A percentile compares a stretch with the other conserved stretches of the same genome.
These are phyloP conservation scores for Melierax canorus DNA, from an alignment of 2,113 vertebrate genomes.

Conservation along the genomic window DNA sequence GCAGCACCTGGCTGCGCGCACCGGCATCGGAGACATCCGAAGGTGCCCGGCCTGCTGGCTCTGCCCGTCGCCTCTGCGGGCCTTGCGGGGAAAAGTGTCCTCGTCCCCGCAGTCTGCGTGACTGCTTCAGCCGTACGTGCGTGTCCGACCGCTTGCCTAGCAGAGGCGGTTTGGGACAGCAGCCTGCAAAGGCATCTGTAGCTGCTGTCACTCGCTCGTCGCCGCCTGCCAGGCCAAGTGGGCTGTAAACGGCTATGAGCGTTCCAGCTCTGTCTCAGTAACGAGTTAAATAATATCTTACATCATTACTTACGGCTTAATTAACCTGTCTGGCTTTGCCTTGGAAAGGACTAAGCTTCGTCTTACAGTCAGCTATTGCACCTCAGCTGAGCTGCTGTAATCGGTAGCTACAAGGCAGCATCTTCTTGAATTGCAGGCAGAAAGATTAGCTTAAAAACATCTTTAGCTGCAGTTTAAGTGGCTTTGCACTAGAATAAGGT, in stretches of 20 bases:
- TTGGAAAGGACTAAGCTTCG: not conserved
- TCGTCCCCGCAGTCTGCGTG: accelerated
- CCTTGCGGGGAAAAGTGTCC: too few relatives aligned
- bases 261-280: not conserved
- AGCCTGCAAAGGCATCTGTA: accelerated
- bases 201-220: not conserved
- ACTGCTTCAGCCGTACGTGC: accelerated
- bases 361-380: not conserved
- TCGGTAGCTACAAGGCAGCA: not conserved
- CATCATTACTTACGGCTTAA: not conserved
- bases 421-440: not conserved
- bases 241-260: too few relatives aligned
- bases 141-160: accelerated
- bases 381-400: not conserved
- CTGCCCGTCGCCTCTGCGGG: not conserved
- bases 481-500: not conserved
- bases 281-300: not conserved
- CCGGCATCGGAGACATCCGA: not conserved
- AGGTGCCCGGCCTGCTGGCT: accelerated
- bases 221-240: not conserved
- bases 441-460: not conserved
- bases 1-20: accelerated
- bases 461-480: not conserved
- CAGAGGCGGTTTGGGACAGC: accelerated
- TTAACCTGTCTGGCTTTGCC: not conserved